A percentile compares a stretch with the other conserved stretches of the same genome.
Conservation (phyloP, 35 echinoderm and acorn worm species). For the Hemicentrotus pulcherrimus region DNA sequence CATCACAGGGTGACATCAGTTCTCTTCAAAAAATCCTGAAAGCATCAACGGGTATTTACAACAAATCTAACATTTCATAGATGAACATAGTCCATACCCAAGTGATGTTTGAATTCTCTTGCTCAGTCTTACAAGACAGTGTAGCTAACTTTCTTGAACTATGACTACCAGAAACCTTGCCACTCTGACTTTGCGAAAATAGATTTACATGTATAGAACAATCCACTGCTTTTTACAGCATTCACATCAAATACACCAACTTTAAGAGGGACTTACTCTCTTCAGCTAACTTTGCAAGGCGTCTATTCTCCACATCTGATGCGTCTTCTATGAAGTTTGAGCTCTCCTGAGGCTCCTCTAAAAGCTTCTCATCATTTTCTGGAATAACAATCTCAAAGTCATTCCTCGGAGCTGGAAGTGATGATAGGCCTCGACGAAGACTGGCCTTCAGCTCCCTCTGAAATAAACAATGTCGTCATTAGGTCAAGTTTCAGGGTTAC, state of each 20-base stretch:
- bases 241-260: neutral
- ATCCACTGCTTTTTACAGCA: too few species aligned
- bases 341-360: conserved; percentile 27
- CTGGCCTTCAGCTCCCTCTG: conserved; percentile 80
- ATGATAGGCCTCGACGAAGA: conserved; percentile 69
- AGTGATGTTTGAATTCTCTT: neutral
- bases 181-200: neutral
- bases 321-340: conserved; percentile 80
- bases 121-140: neutral
- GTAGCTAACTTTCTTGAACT: neutral
- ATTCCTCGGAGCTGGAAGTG: conserved; percentile 82
- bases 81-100: neutral
- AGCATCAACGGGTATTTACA: too few species aligned
- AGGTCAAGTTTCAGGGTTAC: too few species aligned
- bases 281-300: conserved; percentile 66
- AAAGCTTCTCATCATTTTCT: conserved; percentile 67
- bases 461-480: neutral
- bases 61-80: too few species aligned
- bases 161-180: neutral
- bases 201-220: neutral
- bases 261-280: conserved; percentile 61
- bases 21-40: neutral
- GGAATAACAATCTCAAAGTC: conserved; percentile 98
- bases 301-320: conserved; percentile 75
- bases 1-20: neutral